A percentile compares a stretch with the other conserved stretches of the same genome.
phyloP scores from a whole-genome alignment of 2,797 vertebrate species.

The Artibeus lituratus region DNA sequence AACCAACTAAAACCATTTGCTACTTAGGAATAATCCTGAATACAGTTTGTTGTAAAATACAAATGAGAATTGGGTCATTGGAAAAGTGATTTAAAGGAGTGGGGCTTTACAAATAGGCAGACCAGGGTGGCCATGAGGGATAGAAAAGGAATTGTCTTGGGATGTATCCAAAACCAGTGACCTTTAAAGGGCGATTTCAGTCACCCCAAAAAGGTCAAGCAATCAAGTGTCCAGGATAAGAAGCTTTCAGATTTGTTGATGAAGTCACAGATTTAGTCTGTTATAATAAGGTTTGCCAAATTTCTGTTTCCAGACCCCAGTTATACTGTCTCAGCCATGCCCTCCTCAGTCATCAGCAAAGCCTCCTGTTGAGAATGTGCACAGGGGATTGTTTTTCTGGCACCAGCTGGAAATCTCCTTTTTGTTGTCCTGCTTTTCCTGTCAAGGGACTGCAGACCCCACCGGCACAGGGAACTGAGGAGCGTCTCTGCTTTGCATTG shows the following conservation, averaged over 20 bases:
- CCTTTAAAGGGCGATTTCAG: neutral
- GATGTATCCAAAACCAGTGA: neutral
- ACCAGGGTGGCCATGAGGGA: neutral
- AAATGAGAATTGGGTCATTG: neutral
- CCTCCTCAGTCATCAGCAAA: neutral
- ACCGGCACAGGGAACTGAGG: neutral
- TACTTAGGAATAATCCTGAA: conserved; percentile 3
- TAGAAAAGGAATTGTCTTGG: neutral
- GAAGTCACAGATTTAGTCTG: neutral
- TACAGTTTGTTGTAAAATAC: neutral
- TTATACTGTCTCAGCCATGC: neutral
- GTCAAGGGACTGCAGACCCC: neutral
- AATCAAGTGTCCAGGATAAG: neutral
- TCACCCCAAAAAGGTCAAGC: neutral
- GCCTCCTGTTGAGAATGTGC: neutral
- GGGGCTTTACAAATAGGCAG: neutral
- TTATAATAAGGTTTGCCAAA: neutral
- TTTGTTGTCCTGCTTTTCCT: neutral
- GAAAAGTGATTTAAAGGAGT: neutral
- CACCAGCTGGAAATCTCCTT: neutral
- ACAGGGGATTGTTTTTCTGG: neutral
- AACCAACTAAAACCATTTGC: neutral
- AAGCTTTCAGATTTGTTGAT: neutral
- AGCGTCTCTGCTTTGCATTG: neutral
- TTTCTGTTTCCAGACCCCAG: neutral